Base-by-base conservation (phyloP, 2,113 vertebrate genomes). In the Clinocottus analis region DNA sequence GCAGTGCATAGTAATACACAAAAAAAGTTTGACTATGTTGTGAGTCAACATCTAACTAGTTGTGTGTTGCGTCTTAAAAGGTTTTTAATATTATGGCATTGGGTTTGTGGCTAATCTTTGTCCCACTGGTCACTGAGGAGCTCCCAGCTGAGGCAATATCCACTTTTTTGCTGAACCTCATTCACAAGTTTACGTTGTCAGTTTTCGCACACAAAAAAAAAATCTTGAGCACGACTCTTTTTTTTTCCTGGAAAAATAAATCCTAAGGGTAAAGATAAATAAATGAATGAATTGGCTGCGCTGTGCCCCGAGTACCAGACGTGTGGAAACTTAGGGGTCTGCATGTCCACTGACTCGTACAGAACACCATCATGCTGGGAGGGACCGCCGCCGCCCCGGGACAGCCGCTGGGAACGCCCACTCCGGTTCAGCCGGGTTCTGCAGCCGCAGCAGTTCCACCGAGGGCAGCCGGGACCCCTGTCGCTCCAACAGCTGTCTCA, bases 281-380 rank as follows among this genome's bases (percentile, higher is more conserved):
- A 33, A 33, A 33, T 5, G 49, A 21, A 9, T 47, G 41, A 55
- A 59, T n/a, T n/a, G n/a, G n/a, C n/a, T 62, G 31, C 6, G 53
- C 12, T n/a, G 14, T 60, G 8, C 39, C 25, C 23, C 7, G 1
- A 35, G 47, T n/a, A 70, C 14, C 49, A 62, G 43, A 80, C 19
- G 3, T 33, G 53, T 51, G 55, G 53, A 19, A 68, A 10, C 35
- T 62, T n/a, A n/a, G n/a, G n/a, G n/a, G 23, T 59, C 35, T 45
- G 27, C 8, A 37, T 49, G 29, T 81, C 69, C 49, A 41, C 66
- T 79, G 41, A 68, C 35, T 80, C 51, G 10, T 72, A 72, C 83
- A 92, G 80, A 93, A 97, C 95, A 95, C 97, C 92, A 96, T 98
- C 73, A 95, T 98, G 89, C 91, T 98, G 85, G 95, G 97, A 67